phyloP scores from a whole-genome alignment of 2,113 vertebrate species.

The Phalacrocorax pelagicus region DNA sequence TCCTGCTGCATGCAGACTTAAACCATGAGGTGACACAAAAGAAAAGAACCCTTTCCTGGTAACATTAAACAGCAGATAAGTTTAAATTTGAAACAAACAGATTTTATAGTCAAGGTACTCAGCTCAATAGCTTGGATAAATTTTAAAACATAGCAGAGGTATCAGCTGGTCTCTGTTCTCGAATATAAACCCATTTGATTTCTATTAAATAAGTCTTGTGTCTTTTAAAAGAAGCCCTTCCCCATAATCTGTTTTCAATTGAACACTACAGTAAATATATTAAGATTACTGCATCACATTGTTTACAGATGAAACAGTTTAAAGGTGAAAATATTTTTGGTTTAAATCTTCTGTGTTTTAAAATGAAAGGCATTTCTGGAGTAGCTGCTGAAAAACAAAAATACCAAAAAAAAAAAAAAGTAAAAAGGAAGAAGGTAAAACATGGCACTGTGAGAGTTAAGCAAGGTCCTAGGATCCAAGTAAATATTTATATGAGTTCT shows the following conservation, averaged over 20 bases:
- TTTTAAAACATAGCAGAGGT: conserved; percentile 43
- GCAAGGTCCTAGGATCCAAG: conserved; percentile 68
- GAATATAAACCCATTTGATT: conserved; percentile 6
- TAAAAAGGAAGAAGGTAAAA: conserved; percentile 36
- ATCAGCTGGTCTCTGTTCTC: conserved; percentile 25
- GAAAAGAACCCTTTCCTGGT: background rate
- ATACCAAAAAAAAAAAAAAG: background rate
- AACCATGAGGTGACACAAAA: background rate
- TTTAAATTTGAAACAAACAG: conserved; percentile 31
- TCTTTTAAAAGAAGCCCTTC: conserved; percentile 38
- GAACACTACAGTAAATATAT: conserved; percentile 55
- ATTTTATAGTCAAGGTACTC: background rate
- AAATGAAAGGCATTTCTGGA: conserved; percentile 48
- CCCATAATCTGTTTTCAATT: conserved; percentile 53
- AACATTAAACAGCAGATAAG: background rate
- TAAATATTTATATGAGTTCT: conserved; percentile 81
- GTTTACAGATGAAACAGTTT: conserved; percentile 55
- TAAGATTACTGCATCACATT: conserved; percentile 29
- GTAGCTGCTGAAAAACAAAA: conserved; percentile 2
- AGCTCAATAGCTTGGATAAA: conserved; percentile 29
- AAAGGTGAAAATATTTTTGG: conserved; percentile 64
- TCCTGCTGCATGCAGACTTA: background rate
- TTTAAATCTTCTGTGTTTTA: conserved; percentile 26
- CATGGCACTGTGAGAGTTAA: conserved; percentile 69
- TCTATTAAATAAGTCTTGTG: conserved; percentile 18